Base-by-base conservation (phyloP, 2,888 invertebrate species). In the Hyposoter dolosus region DNA sequence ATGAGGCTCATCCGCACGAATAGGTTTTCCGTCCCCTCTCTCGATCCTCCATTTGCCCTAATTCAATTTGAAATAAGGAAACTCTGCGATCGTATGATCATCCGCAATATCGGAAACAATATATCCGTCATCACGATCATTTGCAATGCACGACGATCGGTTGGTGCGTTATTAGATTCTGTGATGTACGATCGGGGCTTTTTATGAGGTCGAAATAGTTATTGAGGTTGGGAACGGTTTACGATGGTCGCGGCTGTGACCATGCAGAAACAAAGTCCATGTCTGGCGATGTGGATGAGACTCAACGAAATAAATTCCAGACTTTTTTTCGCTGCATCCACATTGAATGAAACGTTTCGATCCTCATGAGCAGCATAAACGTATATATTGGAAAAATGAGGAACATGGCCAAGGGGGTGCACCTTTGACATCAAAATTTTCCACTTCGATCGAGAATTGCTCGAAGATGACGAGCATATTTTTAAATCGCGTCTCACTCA, bases 221-320 rank as follows among this genome's bases (percentile, higher is more conserved):
- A 63, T 79, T 69, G 66, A 47, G 50, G 68, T 35, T 17, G 28
- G n/a, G 47, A 19, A 17, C 9, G 43, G 50, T 69, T 84, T 84
- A 84, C 79, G 79, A 79, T 75, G 50, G 50, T n/a, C 19, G 63
- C 75, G 74, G 68, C 83, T 79, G 83, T 28, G 66, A 47, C 65
- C 47, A n/a, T n/a, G n/a, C n/a, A 43, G 50, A 63, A 53, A 65
- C 15, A 23, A 43, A 23, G 63, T 60, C 15, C 19, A 32, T 35
- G 28, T 35, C 23, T 4, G 9, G 63, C 15, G 50, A 53, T 35
- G 17, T 23, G 23, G 0, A 28, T 1, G 43, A 43, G 65, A 69
- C 65, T 63, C 53, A 77, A 71, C 45, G 47, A 60, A 45, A 63
- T 65, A 45, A 35, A 60, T 43, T 23, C 10, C 40, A 40, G 40